Evolutionary conservation across 2,113 vertebrate genomes (phyloP), one percentile per base, ranked within the genome.

Genomic region (Pseudopipra pipra): DNA sequence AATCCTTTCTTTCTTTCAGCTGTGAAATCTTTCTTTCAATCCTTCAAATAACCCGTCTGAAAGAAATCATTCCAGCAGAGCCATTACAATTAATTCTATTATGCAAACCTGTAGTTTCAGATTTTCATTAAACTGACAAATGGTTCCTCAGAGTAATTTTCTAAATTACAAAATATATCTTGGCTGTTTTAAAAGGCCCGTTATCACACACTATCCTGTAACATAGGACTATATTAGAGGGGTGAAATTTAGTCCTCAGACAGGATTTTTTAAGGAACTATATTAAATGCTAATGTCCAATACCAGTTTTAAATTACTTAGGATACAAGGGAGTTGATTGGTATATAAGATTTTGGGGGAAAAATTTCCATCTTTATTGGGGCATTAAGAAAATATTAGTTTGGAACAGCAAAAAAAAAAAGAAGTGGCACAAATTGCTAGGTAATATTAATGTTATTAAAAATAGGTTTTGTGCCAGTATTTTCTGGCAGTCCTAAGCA

Each of bases 1-100:
- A 95, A 96, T 93, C 93, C 87, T 95, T 85, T 79, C 68, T 96
- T 96, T 93, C 93, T 96, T 97, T 97, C 87, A 94, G 87, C 93
- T 97, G 86, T 92, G 89, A 95, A 96, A 92, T 93, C 96, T 85
- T 74, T 92, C 89, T 96, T 94, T 96, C 92, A 95, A 70, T 87
- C 63, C 44, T 80, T 90, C 92, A 86, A 95, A 94, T 96, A 95
- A 96, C 92, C 65, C 28, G 4, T 80, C 90, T 89, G 84, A 95
- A 94, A 89, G 77, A 94, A 95, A 95, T 95, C 73, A 96, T 96
- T 97, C 93, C 93, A 93, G 79, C 87, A 96, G 75, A 95, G 63
- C 82, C 85, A 94, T 94, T 94, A 77, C 91, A 95, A 93, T 93
- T 96, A 96, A 94, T 90, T 94, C 93, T 95, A 76, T 96, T 95